phyloP scores from a whole-genome alignment of 2,797 vertebrate species.

The Anas flavirostris region DNA sequence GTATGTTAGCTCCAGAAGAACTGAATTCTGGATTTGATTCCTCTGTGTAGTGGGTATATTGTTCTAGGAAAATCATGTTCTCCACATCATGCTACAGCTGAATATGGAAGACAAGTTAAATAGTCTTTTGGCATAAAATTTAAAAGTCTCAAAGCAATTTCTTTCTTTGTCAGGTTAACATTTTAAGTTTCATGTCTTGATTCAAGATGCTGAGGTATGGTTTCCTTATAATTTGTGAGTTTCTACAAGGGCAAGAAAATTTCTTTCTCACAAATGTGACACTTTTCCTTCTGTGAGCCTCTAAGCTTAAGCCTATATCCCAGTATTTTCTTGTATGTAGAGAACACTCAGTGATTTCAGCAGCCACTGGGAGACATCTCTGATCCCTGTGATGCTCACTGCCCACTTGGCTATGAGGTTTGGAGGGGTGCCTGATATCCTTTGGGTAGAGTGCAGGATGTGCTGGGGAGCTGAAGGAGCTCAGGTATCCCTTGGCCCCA shows the following conservation, averaged over 20 bases:
- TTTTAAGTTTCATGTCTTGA: background rate
- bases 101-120: background rate
- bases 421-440: background rate
- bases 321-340: background rate
- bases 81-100: background rate
- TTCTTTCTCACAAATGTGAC: background rate
- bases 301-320: background rate
- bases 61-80: background rate
- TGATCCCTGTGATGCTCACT: background rate
- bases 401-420: fast-evolving
- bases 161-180: background rate
- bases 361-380: background rate
- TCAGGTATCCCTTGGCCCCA: background rate
- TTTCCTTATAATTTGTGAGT: background rate
- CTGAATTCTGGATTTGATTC: background rate
- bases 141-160: background rate
- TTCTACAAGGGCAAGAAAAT: background rate
- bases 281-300: background rate
- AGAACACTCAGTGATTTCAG: background rate
- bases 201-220: background rate
- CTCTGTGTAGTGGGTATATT: background rate
- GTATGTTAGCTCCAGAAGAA: background rate
- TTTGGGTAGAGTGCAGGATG: background rate
- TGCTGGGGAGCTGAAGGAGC: background rate
- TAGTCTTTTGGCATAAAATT: background rate